Evolutionary conservation across 2,888 invertebrate species (phyloP).

Genomic region (Drosophila anomelani): DNA sequence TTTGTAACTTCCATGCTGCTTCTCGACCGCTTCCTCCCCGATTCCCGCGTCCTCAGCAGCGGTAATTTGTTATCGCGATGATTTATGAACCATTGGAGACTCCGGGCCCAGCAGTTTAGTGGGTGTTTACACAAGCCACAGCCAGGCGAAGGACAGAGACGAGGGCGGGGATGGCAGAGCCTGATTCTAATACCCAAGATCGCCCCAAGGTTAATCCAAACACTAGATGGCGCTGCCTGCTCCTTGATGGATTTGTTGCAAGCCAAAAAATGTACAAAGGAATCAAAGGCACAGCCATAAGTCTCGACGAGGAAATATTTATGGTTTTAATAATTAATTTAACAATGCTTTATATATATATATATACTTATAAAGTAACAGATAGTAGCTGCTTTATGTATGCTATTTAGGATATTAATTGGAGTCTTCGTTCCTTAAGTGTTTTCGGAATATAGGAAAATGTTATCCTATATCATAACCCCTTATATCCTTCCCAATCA

Average conservation of each 20-base stretch:
- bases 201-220: constrained; percentile 44
- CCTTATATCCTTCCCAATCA: constrained; percentile 5
- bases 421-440: no score
- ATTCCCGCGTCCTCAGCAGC: constrained; percentile 66
- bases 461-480: no score
- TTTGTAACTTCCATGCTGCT: constrained; percentile 75
- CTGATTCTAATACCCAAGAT: constrained; percentile 55
- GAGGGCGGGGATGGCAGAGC: not conserved
- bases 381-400: not conserved
- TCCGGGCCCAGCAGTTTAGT: constrained; percentile 59
- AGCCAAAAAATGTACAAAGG: constrained; percentile 17
- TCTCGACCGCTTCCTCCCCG: constrained; percentile 15
- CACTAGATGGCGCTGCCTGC: constrained; percentile 72
- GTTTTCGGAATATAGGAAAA: no score
- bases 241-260: constrained; percentile 79
- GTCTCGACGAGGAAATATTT: constrained; percentile 29
- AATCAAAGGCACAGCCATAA: not conserved
- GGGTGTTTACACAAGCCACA: constrained; percentile 76
- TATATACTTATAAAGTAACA: not conserved
- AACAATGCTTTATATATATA: not conserved
- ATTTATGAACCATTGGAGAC: constrained; percentile 81
- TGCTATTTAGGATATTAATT: no score
- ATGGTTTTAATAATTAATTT: not conserved
- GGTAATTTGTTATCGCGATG: constrained; percentile 84
- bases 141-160: constrained; percentile 7